Evolutionary conservation across 2,113 vertebrate genomes (phyloP).

Genomic region (Peromyscus leucopus): DNA sequence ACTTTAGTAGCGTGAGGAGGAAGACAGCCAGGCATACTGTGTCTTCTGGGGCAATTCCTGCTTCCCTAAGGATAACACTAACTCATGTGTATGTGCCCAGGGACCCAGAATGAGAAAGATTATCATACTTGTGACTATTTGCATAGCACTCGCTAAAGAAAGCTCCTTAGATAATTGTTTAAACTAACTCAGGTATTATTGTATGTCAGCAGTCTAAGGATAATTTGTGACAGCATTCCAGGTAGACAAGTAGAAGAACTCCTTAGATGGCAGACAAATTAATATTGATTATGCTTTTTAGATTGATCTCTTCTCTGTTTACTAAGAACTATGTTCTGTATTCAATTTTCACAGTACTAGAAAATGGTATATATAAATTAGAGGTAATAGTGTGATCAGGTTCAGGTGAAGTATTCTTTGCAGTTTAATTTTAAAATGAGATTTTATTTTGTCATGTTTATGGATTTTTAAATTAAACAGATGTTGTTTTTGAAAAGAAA

Average conservation of each 20-base stretch:
- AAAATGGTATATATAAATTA: slow-evolving; percentile 57
- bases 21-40: not conserved
- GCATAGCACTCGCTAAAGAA: not conserved
- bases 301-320: slow-evolving; percentile 18
- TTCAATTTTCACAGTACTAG: slow-evolving; percentile 41
- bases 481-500: slow-evolving; percentile 42
- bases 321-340: not conserved
- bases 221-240: not conserved
- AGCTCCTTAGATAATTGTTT: slow-evolving; percentile 23
- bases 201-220: not conserved
- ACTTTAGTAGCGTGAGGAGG: not conserved
- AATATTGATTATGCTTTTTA: slow-evolving; percentile 38
- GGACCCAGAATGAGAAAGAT: slow-evolving; percentile 17
- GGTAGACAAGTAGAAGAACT: not conserved
- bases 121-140: slow-evolving; percentile 31
- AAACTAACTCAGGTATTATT: not conserved
- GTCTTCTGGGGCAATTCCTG: not conserved
- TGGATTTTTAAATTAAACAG: slow-evolving; percentile 4
- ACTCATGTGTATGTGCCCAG: not conserved
- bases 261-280: not conserved
- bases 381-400: not conserved
- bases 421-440: slow-evolving; percentile 54
- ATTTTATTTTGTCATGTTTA: slow-evolving; percentile 25
- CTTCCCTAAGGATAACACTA: not conserved
- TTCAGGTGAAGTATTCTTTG: slow-evolving; percentile 38